Conservation (phyloP, 2,113 vertebrate genomes). For the Lepisosteus osseus region DNA sequence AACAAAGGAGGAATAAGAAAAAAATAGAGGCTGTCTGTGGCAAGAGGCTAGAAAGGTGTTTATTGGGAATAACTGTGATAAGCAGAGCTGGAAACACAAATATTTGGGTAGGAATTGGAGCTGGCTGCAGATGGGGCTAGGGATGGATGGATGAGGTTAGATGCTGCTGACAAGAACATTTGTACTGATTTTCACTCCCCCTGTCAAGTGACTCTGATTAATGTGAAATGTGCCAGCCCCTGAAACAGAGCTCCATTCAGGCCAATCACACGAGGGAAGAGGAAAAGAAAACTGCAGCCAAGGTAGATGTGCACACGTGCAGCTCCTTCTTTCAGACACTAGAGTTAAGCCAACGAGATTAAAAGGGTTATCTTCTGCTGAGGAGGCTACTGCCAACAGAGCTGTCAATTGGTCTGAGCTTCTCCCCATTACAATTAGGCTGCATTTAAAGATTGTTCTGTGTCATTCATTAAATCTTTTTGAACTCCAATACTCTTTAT, state of each 20-base stretch:
- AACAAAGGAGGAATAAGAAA: slow-evolving; percentile 50
- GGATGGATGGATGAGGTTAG: slow-evolving; percentile 11
- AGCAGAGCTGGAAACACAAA: slow-evolving; percentile 32
- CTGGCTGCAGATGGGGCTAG: slow-evolving; percentile 18
- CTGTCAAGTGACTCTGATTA: slow-evolving; percentile 29
- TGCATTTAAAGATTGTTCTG: not conserved
- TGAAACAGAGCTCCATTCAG: slow-evolving; percentile 24
- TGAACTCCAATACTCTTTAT: not conserved
- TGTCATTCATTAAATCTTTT: not conserved
- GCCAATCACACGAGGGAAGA: slow-evolving; percentile 5
- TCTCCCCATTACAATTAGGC: slow-evolving; percentile 5
- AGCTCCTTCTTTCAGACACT: not conserved
- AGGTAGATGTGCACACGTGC: slow-evolving; percentile 13
- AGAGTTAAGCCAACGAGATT: slow-evolving; percentile 11
- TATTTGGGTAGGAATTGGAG: slow-evolving; percentile 9
- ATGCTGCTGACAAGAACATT: slow-evolving; percentile 7
- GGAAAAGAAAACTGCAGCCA: slow-evolving; percentile 16
- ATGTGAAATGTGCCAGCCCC: slow-evolving; percentile 13
- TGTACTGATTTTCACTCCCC: slow-evolving; percentile 17
- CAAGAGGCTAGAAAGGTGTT: slow-evolving; percentile 13
- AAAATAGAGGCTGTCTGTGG: slow-evolving; percentile 21
- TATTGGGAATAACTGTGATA: slow-evolving; percentile 30
- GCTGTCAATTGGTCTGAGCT: not conserved
- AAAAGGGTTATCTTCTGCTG: slow-evolving; percentile 8
- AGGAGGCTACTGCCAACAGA: not conserved